Evolutionary conservation across 2,113 vertebrate species (phyloP), one percentile per base, ranked within the genome.

Genomic region (Calonectris borealis): DNA sequence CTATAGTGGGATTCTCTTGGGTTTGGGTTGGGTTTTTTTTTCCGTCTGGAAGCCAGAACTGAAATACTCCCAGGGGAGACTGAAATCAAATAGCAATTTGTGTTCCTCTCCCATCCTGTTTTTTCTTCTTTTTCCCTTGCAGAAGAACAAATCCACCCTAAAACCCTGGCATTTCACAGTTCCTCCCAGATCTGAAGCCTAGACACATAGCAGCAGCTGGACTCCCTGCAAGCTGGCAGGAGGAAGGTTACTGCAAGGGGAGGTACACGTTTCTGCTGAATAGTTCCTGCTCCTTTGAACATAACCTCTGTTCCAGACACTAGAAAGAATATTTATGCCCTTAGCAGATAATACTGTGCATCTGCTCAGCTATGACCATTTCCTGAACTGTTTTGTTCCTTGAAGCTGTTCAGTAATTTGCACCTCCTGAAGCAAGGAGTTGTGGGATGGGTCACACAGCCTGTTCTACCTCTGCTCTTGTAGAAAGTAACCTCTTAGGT

Each of bases 81-180:
- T 44, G 64, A 96, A 93, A 94, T 95, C 94, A 91, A 94, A 94
- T 10, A 92, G 83, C 22, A 86, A 76, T 91, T 84, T 86, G 48
- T 61, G 61, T 51, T 94, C 61, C 77, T 93, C 69, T 91, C 77
- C 72, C 93, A 89, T 91, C 81, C 91, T 96, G 76, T 83, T 86
- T 96, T 95, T 90, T 62, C 69, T 89, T 81, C 51, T 81, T 93
- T 94, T 92, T 96, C 86, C 65, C 76, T 86, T 66, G 55, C 92
- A 92, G 55, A 96, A 88, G 88, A 93, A 96, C 34, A 92, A 94
- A 75, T 38, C 71, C 88, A 94, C 73, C 64, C 88, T 92, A 6
- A 21, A 86, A 88, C 60, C 76, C 25, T 95, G 92, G 83, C 55
- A 90, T 93, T 92, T 86, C 83, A 78, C 72, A 95, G 86, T 62